These are phyloP conservation scores for Monoplex corrugatus DNA, from an alignment of 2,888 invertebrate species.

Conservation along the genomic window DNA sequence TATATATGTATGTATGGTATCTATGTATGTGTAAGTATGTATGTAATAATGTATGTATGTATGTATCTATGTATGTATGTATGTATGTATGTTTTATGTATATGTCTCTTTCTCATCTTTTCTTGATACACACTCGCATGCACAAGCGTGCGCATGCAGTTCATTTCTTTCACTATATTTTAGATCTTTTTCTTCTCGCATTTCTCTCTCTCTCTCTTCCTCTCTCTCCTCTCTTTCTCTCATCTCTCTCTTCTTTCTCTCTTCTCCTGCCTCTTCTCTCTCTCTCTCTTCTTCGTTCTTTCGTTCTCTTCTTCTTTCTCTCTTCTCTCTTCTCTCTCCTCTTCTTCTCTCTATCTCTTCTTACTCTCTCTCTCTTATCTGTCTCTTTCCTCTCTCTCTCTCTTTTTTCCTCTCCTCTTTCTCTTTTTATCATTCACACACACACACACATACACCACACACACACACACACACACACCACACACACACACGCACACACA, in stretches of 20 bases:
- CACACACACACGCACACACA: conserved; percentile 10
- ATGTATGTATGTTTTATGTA: too few relatives aligned
- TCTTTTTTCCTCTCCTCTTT: neutral
- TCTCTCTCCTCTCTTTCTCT: too few relatives aligned
- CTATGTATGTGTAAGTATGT: neutral
- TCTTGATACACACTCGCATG: too few relatives aligned
- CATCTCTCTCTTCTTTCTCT: too few relatives aligned
- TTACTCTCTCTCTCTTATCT: neutral
- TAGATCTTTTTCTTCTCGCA: too few relatives aligned
- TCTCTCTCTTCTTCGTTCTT: too few relatives aligned
- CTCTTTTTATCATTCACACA: neutral
- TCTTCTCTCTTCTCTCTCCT: neutral
- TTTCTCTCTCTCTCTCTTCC: too few relatives aligned
- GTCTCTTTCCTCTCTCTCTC: neutral
- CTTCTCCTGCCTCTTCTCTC: neutral
- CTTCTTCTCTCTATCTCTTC: neutral
- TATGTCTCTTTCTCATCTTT: neutral
- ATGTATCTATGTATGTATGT: neutral
- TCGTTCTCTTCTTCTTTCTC: neutral
- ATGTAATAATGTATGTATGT: neutral
- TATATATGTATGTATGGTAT: too few relatives aligned
- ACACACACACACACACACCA: conserved; percentile 22
- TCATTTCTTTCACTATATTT: neutral
- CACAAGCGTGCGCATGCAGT: too few relatives aligned
- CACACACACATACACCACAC: conserved; percentile 22